A percentile compares a stretch with the other conserved stretches of the same genome.
Conservation (phyloP, 2,797 vertebrate species). For the Echiichthys vipera region DNA sequence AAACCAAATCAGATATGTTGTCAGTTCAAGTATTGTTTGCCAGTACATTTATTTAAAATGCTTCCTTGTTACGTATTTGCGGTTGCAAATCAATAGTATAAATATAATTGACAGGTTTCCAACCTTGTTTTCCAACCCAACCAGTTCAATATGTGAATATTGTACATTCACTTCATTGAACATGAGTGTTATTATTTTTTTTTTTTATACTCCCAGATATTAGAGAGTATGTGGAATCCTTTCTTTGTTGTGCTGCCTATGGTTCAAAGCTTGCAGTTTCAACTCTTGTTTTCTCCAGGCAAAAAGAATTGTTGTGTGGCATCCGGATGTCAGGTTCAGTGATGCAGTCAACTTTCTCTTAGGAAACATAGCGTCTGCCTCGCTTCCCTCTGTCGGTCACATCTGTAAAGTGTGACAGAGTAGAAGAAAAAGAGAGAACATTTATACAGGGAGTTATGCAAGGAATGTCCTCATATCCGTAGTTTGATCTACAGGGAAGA, state of each 20-base stretch:
- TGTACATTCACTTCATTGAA: slow-evolving; percentile 10
- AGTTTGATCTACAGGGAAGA: slow-evolving; percentile 27
- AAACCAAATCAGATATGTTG: not conserved
- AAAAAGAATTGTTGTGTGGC: slow-evolving; percentile 31
- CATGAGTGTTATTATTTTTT: slow-evolving; percentile 12
- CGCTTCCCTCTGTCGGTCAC: slow-evolving; percentile 11
- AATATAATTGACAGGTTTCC: not conserved
- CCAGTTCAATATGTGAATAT: not conserved
- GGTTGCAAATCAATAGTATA: too few relatives aligned
- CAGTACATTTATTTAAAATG: not conserved
- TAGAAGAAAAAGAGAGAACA: not conserved
- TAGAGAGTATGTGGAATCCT: not conserved
- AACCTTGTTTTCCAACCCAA: slow-evolving; percentile 2
- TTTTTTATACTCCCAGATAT: slow-evolving; percentile 16
- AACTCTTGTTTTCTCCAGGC: slow-evolving; percentile 39
- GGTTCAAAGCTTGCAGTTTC: slow-evolving; percentile 29
- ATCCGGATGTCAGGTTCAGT: slow-evolving; percentile 34
- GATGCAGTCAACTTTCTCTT: slow-evolving; percentile 39
- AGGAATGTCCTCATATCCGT: slow-evolving; percentile 9
- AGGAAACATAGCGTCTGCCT: slow-evolving; percentile 19
- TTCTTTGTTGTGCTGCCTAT: slow-evolving; percentile 17
- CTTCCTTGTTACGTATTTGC: not conserved
- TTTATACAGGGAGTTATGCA: not conserved
- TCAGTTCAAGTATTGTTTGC: not conserved
- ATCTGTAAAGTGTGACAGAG: slow-evolving; percentile 25